Evolutionary conservation across 2,888 invertebrate species (phyloP).

Genomic region (Uloborus plumipes): DNA sequence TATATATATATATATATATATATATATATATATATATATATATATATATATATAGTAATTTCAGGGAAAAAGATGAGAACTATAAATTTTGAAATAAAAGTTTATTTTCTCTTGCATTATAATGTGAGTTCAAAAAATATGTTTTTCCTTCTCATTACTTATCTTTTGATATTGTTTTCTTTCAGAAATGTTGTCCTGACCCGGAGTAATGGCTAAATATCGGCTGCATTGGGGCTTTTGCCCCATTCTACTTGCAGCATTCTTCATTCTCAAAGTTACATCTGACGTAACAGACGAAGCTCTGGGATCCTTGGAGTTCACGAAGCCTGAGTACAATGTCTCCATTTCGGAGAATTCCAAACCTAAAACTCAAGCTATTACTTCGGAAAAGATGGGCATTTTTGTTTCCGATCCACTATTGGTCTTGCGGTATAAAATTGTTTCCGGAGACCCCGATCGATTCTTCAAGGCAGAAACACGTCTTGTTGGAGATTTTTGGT

Average conservation of each 20-base stretch:
- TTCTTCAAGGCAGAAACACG: conserved; percentile 94
- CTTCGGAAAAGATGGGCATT: conserved; percentile 85
- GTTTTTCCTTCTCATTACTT: no score
- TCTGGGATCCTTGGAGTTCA: conserved; percentile 78
- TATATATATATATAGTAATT: no score
- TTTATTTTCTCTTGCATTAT: no score
- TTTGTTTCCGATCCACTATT: conserved; percentile 72
- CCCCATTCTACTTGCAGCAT: conserved; percentile 26
- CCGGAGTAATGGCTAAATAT: conserved; percentile 49
- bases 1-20: no score
- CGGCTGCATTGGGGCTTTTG: conserved; percentile 31
- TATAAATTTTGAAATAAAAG: no score
- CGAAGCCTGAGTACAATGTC: conserved; percentile 84
- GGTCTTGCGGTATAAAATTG: conserved; percentile 85
- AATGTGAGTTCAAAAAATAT: no score
- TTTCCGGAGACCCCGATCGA: conserved; percentile 87
- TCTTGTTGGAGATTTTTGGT: conserved; percentile 92
- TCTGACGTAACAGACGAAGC: conserved; percentile 20
- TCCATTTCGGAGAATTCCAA: conserved; percentile 93
- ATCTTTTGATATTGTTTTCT: conserved; percentile 6
- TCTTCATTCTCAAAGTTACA: conserved; percentile 17
- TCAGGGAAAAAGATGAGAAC: no score
- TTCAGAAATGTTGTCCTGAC: conserved; percentile 55
- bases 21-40: no score
- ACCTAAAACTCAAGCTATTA: conserved; percentile 85